A percentile compares a stretch with the other conserved stretches of the same genome.
Conservation (phyloP, 2,888 invertebrate species). For the Nebria brevicollis region DNA sequence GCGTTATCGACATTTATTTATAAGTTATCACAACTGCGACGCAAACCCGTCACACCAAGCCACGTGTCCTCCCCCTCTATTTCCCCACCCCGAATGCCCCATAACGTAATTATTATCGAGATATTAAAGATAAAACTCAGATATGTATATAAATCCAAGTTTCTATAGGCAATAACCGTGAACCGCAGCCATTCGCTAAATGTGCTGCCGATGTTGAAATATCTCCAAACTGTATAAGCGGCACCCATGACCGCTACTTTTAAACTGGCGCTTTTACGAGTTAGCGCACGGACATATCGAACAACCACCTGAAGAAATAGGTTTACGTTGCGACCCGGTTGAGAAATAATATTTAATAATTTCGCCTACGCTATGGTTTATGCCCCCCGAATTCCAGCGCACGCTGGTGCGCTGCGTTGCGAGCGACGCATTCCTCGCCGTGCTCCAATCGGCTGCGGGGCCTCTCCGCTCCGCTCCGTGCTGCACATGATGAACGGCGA, state of each 20-base stretch:
- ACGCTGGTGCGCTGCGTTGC: neutral
- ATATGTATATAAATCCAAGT: slow-evolving; percentile 19
- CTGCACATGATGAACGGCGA: slow-evolving; percentile 51
- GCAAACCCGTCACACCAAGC: no score
- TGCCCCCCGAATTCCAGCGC: neutral
- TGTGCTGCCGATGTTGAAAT: slow-evolving; percentile 18
- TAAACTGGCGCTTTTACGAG: neutral
- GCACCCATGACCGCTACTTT: no score
- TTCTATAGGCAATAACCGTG: slow-evolving; percentile 30
- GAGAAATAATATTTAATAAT: slow-evolving; percentile 9
- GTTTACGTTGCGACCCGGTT: no score
- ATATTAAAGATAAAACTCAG: no score
- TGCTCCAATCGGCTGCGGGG: neutral
- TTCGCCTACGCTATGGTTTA: neutral
- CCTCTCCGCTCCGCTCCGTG: neutral
- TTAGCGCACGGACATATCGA: neutral
- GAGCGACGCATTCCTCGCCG: neutral
- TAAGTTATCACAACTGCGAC: no score
- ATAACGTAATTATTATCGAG: no score
- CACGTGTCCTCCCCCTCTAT: no score
- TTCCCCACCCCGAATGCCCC: no score
- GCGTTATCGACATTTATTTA: no score
- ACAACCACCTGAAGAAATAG: neutral
- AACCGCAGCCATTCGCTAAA: slow-evolving; percentile 15
- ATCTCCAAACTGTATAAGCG: no score